A percentile compares a stretch with the other conserved stretches of the same genome.
Conservation (phyloP, 2,797 vertebrate species). For the Amblyraja radiata region DNA sequence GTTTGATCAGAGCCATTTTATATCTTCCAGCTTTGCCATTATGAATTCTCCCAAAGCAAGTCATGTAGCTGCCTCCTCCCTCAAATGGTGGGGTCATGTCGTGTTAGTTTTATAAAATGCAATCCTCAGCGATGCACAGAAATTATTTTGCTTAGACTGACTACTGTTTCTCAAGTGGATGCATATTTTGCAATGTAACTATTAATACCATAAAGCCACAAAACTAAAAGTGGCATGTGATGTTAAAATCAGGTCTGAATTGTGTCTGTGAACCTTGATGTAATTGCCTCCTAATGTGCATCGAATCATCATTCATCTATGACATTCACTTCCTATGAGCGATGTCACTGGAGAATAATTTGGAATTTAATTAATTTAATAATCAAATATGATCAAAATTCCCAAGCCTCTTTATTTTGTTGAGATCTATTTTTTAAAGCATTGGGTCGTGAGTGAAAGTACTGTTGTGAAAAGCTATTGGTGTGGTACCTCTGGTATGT, state of each 20-base stretch:
- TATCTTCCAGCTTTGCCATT: not conserved
- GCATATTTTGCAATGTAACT: not conserved
- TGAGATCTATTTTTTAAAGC: not conserved
- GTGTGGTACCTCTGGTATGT: not conserved
- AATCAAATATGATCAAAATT: not conserved
- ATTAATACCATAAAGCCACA: not conserved
- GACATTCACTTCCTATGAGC: not conserved
- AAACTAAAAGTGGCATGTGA: not conserved
- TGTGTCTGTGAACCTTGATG: not conserved
- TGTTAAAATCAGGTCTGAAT: not conserved
- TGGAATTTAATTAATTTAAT: not conserved
- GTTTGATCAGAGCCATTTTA: not conserved
- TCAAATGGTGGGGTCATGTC: not conserved
- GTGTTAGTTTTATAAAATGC: not conserved
- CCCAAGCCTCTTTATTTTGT: not conserved
- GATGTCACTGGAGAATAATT: not conserved
- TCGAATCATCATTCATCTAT: not conserved
- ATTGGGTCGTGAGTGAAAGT: not conserved
- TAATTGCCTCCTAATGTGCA: not conserved
- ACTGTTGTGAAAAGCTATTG: not conserved
- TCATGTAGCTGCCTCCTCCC: not conserved
- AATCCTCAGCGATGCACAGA: not conserved
- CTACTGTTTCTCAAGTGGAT: not conserved
- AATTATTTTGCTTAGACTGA: not conserved
- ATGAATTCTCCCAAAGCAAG: not conserved